Conservation (phyloP, 2,888 invertebrate species). For the Dusona sp. region DNA sequence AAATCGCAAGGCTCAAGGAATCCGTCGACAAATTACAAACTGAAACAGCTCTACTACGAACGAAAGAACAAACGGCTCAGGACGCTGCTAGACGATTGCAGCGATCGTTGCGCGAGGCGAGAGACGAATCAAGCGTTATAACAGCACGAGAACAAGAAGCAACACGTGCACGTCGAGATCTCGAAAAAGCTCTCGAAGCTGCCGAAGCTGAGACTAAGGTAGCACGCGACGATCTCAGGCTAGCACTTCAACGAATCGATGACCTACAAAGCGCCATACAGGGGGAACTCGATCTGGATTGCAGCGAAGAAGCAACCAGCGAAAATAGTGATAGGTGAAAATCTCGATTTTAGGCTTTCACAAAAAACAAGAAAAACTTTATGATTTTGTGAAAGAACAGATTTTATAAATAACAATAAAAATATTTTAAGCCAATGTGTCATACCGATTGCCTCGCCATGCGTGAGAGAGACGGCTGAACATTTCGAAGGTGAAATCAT, state of each 20-base stretch:
- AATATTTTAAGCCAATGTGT: too few relatives aligned
- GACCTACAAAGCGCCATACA: conserved; percentile 97
- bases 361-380: neutral
- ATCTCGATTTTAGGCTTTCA: neutral
- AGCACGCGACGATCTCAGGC: conserved; percentile 92
- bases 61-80: conserved; percentile 91
- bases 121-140: conserved; percentile 91
- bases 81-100: conserved; percentile 92
- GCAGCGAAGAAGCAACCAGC: conserved; percentile 86
- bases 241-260: conserved; percentile 95
- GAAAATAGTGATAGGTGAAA: conserved; percentile 89
- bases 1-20: conserved; percentile 89
- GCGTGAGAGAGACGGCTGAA: too few relatives aligned
- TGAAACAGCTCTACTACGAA: conserved; percentile 90
- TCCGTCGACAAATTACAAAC: conserved; percentile 89
- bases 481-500: too few relatives aligned
- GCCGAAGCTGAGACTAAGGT: conserved; percentile 90
- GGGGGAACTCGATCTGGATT: conserved; percentile 90
- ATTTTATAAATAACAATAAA: neutral
- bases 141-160: conserved; percentile 92
- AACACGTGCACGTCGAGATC: conserved; percentile 89
- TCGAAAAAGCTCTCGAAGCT: conserved; percentile 90
- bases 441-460: too few relatives aligned
- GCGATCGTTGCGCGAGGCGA: conserved; percentile 89
- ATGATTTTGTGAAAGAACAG: neutral